Percentiles rank a stretch among this genome's conserved stretches.
phyloP scores from a whole-genome alignment of 2,797 vertebrate genomes.

The Ceryle rudis region DNA sequence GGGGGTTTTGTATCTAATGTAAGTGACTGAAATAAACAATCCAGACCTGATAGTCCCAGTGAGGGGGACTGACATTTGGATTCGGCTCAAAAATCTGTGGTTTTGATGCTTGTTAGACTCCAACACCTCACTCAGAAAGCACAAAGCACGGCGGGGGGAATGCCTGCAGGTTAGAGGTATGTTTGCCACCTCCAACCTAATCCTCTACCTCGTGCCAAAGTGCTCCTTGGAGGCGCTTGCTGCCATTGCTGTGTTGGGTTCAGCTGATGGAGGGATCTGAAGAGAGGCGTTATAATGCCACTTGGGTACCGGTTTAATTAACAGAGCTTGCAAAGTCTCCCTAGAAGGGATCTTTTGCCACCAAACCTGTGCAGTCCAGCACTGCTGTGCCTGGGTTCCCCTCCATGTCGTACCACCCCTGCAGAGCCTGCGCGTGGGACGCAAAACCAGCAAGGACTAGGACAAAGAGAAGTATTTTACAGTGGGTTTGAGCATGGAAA shows the following conservation, averaged over 20 bases:
- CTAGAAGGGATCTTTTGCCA: neutral
- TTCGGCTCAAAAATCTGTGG: accelerated
- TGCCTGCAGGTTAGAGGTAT: neutral
- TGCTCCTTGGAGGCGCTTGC: accelerated
- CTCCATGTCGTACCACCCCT: accelerated
- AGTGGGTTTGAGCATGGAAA: neutral
- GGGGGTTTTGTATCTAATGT: neutral
- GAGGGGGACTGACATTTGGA: neutral
- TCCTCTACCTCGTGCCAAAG: neutral
- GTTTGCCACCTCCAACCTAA: neutral
- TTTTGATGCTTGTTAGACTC: neutral
- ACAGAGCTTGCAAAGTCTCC: neutral
- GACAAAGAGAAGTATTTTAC: neutral
- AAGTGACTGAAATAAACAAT: neutral
- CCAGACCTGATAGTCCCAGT: neutral
- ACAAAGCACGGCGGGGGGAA: accelerated
- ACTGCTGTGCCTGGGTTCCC: neutral
- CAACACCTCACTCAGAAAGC: neutral
- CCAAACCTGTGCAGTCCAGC: neutral
- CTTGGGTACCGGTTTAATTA: neutral
- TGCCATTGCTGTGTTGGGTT: accelerated
- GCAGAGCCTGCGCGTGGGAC: neutral
- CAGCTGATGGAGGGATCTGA: neutral
- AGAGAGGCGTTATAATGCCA: accelerated
- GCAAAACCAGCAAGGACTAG: neutral